These are phyloP conservation scores for Melanogrammus aeglefinus DNA, from an alignment of 2,797 vertebrate genomes.

Conservation along the genomic window DNA sequence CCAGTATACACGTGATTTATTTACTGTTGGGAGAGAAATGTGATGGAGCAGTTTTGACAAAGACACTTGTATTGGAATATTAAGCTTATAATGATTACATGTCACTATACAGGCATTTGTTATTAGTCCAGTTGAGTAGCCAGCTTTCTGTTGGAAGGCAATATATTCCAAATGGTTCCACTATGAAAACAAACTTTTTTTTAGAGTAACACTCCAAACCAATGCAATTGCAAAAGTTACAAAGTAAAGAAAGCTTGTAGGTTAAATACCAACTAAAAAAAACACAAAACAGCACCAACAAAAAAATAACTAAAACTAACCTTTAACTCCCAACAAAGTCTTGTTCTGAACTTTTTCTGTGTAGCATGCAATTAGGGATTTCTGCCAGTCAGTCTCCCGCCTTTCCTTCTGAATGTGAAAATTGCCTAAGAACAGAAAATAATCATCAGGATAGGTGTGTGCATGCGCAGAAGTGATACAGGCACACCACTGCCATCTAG, in stretches of 20 bases:
- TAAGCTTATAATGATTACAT: not conserved
- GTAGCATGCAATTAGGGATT: constrained; percentile 63
- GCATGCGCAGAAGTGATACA: not conserved
- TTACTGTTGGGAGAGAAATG: not conserved
- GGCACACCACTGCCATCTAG: constrained; percentile 22
- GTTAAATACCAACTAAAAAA: no score
- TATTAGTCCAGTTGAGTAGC: not conserved
- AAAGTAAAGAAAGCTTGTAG: not conserved
- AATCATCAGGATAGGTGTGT: not conserved
- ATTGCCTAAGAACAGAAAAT: constrained; percentile 45
- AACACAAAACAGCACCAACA: not conserved
- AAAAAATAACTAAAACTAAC: not conserved
- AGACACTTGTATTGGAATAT: not conserved
- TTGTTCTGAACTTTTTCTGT: constrained; percentile 27
- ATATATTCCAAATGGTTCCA: not conserved
- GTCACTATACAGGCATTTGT: not conserved
- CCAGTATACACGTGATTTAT: not conserved
- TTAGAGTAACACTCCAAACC: not conserved
- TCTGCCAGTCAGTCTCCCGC: constrained; percentile 61
- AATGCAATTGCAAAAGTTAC: not conserved
- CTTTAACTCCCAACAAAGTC: not conserved
- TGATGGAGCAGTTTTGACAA: not conserved
- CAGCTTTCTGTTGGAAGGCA: not conserved
- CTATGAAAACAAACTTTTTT: not conserved
- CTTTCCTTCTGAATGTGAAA: constrained; percentile 34